Base-by-base conservation (phyloP, 2,888 invertebrate species). In the Leptogaster cylindrica region DNA sequence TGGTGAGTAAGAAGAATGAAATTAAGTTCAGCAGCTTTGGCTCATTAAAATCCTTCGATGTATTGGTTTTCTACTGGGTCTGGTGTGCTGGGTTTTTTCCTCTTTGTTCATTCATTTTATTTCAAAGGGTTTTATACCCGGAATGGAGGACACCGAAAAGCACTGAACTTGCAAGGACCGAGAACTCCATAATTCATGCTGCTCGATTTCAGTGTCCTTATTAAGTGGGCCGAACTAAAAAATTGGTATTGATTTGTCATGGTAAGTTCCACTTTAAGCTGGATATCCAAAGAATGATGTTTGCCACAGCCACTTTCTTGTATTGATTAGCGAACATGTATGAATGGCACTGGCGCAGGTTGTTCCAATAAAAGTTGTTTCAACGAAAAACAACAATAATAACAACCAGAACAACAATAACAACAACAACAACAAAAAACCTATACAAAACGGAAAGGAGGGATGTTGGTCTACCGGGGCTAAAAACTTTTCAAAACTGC, bases 221-320 rank as follows among this genome's bases (percentile, higher is more conserved):
- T 33, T 55, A 55, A 36, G 23, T 23, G 39, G 23, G 55, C 23
- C 23, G 33, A 31, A 55, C 20, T n/a, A 52, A 55, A 39, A 55
- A 55, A 12, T 20, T 41, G 20, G 39, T 55, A 55, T 55, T 55
- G 55, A 55, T 55, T 55, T 55, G 55, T 55, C 55, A 20, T 39
- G 55, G 8, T 10, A 20, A 4, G 55, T 36, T 55, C 55, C 55
- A 12, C 55, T 55, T 55, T 55, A 55, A 55, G 36, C 18, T 55
- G 14, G 16, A 10, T 16, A 16, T 18, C 18, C 20, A 23, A 39
- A 12, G 31, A 52, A 20, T 18, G 12, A 20, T 31, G 33, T 3
- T 28, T 18, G 52, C 8, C 31, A 18, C 36, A 36, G 23, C 55
- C 55, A 55, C 55, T 36, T 55, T 55, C 18, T n/a, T n/a, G 33